These are phyloP conservation scores for Casuarius casuarius DNA, from an alignment of 2,113 vertebrate species.

Conservation along the genomic window DNA sequence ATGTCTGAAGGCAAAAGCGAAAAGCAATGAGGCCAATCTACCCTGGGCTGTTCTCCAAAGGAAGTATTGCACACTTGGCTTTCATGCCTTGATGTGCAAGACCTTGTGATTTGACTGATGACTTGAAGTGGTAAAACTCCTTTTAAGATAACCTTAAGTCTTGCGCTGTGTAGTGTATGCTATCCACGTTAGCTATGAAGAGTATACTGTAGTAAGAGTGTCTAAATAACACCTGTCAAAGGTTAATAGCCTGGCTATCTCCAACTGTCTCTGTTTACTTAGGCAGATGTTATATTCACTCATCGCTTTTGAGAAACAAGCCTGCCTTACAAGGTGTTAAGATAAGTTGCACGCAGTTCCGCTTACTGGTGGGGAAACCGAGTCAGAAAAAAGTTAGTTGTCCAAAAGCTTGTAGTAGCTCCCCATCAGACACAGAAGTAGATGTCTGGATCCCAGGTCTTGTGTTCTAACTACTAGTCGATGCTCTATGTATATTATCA, in stretches of 20 bases:
- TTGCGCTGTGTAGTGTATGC: neutral
- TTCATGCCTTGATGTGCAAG: neutral
- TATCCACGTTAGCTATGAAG: neutral
- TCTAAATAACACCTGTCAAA: neutral
- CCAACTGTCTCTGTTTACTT: neutral
- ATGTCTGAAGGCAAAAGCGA: neutral
- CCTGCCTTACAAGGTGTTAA: neutral
- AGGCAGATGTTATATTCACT: neutral
- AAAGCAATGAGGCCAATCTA: neutral
- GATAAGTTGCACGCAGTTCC: neutral
- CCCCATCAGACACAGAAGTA: neutral
- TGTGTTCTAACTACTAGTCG: neutral
- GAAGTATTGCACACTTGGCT: neutral
- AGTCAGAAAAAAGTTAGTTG: neutral
- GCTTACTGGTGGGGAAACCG: neutral
- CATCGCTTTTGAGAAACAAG: neutral
- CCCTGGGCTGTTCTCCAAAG: slow-evolving; percentile 6
- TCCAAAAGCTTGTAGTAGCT: neutral
- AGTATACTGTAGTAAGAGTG: neutral
- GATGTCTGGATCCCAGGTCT: neutral
- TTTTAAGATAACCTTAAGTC: neutral
- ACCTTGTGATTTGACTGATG: neutral
- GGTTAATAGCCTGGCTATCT: neutral
- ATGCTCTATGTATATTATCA: neutral
- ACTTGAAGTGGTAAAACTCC: neutral